Base-by-base conservation (phyloP, 2,113 vertebrate genomes). In the Hassar affinis region DNA sequence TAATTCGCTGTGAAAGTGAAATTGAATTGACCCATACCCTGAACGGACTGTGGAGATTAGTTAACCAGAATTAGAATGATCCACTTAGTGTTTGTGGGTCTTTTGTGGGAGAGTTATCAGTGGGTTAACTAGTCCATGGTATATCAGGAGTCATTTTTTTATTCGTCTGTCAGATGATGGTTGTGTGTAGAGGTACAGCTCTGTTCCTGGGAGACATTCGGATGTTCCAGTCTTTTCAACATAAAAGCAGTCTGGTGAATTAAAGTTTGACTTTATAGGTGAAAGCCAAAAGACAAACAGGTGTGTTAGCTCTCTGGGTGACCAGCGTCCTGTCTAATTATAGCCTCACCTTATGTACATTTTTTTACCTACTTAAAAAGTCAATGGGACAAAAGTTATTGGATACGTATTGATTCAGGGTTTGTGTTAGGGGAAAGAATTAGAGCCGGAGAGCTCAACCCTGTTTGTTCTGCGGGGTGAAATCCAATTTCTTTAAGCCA, bases 401-500 rank as follows among this genome's bases (percentile, higher is more conserved):
- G 80, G 83, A 68, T 79, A 77, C 45, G 38, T 80, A 83, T 83
- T 80, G 80, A 85, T 85, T 72, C 68, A 8, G 54, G 57, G 25
- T 51, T 79, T 83, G 30, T 64, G 75, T 42, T 71, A 8, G 62
- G 9, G 47, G 54, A 30, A 57, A 45, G 77, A 86, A 78, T 84
- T 56, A 42, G 51, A 54, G 30, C 45, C 15, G 14, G 1, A 27
- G 45, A 56, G 49, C 38, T 76, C 7, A 59, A 5, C 57, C 33
- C 33, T 61, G 56, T 38, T 49, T 51, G 27, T 74, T 75, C 54
- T 81, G 51, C 42, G 74, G 64, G 57, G 69, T 27, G 75, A 51
- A 79, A 87, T 87, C 83, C 74, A 71, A 64, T 80, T 72, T 49
- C 79, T 86, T 64, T 72, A 71, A 84, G 45, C 71, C 78, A 84